Percentiles rank a stretch among this genome's conserved stretches.
phyloP scores from a whole-genome alignment of 2,888 invertebrate genomes.

The Trachelus iudaicus region DNA sequence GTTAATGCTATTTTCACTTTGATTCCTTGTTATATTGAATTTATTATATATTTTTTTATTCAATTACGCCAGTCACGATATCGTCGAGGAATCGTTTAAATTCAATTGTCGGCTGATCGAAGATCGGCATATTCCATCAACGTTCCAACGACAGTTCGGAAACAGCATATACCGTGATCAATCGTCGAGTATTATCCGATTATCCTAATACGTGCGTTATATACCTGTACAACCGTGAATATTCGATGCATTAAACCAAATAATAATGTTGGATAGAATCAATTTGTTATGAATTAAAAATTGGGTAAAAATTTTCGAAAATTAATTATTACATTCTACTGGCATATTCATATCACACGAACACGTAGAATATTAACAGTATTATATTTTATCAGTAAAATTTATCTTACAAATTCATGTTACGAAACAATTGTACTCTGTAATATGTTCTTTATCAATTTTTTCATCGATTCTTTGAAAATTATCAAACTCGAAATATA shows the following conservation, averaged over 20 bases:
- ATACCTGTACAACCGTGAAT: not conserved
- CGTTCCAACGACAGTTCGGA: not conserved
- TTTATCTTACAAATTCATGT: not conserved
- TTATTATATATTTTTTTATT: not conserved
- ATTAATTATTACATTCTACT: not conserved
- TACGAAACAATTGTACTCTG: not conserved
- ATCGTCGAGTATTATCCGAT: not conserved
- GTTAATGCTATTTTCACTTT: not conserved
- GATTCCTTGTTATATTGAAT: not conserved
- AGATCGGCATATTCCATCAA: not conserved
- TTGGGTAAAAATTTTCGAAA: not conserved
- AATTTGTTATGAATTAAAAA: not conserved
- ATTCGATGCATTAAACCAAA: not conserved
- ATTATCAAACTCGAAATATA: not conserved
- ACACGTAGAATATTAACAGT: not conserved
- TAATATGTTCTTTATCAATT: not conserved
- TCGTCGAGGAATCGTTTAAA: conserved; percentile 13
- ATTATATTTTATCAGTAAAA: not conserved
- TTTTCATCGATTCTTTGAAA: not conserved
- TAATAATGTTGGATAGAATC: not conserved
- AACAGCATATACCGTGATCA: not conserved
- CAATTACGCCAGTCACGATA: not conserved
- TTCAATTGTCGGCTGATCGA: conserved; percentile 5
- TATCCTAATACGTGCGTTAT: not conserved
- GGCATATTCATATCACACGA: not conserved